phyloP scores from a whole-genome alignment of 2,888 invertebrate genomes.

The Nemurella pictetii region DNA sequence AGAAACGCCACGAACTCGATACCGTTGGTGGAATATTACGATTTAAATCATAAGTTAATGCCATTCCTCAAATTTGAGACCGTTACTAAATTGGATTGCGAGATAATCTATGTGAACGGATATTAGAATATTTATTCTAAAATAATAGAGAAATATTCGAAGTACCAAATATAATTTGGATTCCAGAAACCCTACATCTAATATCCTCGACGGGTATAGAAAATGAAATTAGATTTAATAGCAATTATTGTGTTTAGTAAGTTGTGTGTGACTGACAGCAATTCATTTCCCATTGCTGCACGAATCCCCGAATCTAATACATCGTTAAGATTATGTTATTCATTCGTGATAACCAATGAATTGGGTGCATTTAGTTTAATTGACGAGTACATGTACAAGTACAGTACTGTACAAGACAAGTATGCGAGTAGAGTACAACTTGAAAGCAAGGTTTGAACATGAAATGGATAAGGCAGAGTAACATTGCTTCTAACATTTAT shows the following conservation, averaged over 20 bases:
- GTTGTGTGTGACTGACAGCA: not conserved
- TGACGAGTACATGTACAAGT: not conserved
- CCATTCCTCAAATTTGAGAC: not conserved
- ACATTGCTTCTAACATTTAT: too few relatives aligned
- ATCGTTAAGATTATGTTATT: not conserved
- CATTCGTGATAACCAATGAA: not conserved
- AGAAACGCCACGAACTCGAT: not conserved
- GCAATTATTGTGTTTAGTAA: not conserved
- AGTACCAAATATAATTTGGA: not conserved
- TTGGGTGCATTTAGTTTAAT: not conserved
- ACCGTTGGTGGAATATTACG: not conserved
- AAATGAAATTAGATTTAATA: not conserved
- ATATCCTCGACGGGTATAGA: not conserved
- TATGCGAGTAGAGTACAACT: not conserved
- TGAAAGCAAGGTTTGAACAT: not conserved
- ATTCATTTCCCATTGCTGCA: not conserved
- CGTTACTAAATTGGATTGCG: not conserved
- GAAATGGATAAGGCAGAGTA: too few relatives aligned
- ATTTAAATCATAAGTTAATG: not conserved
- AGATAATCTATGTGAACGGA: not conserved
- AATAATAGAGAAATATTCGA: not conserved
- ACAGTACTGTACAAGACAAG: not conserved
- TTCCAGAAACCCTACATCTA: not conserved
- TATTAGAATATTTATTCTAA: not conserved
- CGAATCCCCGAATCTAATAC: not conserved